A percentile compares a stretch with the other conserved stretches of the same genome.
Conservation (phyloP, 2,113 vertebrate genomes). For the Aix galericulata region DNA sequence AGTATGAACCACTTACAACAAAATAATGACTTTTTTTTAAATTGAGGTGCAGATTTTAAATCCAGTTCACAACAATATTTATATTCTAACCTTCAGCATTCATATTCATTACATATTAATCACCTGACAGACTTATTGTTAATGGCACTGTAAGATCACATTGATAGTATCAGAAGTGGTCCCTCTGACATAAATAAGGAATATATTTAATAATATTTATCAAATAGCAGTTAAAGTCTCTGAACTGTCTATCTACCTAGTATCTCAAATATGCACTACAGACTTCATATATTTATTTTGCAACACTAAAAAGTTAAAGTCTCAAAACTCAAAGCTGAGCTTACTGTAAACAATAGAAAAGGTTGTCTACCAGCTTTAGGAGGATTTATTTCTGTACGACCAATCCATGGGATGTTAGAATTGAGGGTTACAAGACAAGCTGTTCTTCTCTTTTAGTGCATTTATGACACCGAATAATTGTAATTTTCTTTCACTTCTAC, state of each 20-base stretch:
- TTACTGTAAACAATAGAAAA: neutral
- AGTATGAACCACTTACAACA: neutral
- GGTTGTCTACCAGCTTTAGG: neutral
- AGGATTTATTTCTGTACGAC: neutral
- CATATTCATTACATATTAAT: neutral
- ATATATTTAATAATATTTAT: neutral
- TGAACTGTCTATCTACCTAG: neutral
- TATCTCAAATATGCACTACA: neutral
- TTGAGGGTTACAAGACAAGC: neutral
- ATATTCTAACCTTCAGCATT: neutral
- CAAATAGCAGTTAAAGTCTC: neutral
- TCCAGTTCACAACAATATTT: neutral
- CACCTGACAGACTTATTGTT: neutral
- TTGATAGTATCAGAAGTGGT: neutral
- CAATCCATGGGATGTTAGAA: neutral
- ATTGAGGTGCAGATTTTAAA: neutral
- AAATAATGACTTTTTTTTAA: neutral
- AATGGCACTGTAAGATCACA: neutral
- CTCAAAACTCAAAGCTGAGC: neutral
- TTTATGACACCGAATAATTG: neutral
- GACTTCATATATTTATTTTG: neutral
- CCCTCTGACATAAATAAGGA: neutral
- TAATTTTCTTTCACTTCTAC: neutral
- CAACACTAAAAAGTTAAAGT: neutral
- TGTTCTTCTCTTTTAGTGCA: neutral